Evolutionary conservation across 2,113 vertebrate genomes (phyloP), one percentile per base, ranked within the genome.

Genomic region (Spheniscus mendiculus): DNA sequence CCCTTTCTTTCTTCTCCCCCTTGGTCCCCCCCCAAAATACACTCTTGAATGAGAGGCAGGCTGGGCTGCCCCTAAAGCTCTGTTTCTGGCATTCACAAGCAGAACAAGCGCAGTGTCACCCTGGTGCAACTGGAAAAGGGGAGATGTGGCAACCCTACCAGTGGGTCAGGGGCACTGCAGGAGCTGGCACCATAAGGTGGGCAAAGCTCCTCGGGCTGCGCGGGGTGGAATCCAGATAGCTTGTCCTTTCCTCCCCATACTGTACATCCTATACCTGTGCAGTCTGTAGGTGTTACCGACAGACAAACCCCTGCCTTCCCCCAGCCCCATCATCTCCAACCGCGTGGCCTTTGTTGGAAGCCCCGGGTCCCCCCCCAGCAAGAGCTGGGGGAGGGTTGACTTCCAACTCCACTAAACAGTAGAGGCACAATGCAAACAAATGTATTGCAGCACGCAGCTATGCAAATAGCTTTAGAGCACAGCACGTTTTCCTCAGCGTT

Each of bases 391-490:
- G 91, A 83, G 82, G 95, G 73, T 85, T 91, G 89, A 36, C 66
- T 96, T 94, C 83, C 55, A 97, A 95, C 96, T 95, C 81, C 44
- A 3, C 89, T 78, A 55, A 91, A 83, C 66, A 87, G 82, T 47
- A 38, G 78, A 86, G 89, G 73, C 95, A 95, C 93, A 92, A 89
- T 92, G 91, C 96, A 96, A 97, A 97, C 90, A 97, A 84, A 97
- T 32, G 89, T 91, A 77, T 86, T 94, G 90, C 96, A 96, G 95
- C 94, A 97, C 36, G 86, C 95, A 94, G 96, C 97, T 96, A 97
- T 98, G 97, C 96, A 98, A 97, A 97, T 97, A 95, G 97, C 97
- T 97, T 86, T 30, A 89, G 83, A 95, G 95, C 90, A 26, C 95
- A 93, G 97, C 96, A 89, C 96, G 88, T 96, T 97, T 95, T 87